Evolutionary conservation across 64 coral and sea anemone species (phyloP).

Genomic region (Montipora efflorescens): DNA sequence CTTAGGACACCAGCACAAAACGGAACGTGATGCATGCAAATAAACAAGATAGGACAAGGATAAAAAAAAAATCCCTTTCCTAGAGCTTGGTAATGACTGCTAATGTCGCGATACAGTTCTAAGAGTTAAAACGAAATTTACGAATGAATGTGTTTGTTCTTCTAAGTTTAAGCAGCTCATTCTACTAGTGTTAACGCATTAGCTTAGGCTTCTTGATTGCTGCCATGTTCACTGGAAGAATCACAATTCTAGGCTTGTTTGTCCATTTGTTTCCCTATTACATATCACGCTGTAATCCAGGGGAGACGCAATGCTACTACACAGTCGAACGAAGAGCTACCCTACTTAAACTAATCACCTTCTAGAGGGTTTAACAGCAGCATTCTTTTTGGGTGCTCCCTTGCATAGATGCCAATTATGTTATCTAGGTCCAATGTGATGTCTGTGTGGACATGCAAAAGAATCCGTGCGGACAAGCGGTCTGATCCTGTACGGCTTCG

Average conservation of each 20-base stretch:
- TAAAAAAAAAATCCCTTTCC: constrained; percentile 3
- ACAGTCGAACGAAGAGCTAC: no score
- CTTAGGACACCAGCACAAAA: neutral
- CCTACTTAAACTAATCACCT: no score
- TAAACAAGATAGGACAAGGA: neutral
- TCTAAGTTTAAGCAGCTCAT: constrained; percentile 7
- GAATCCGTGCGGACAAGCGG: no score
- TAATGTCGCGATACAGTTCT: constrained; percentile 14
- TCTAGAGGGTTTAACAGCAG: no score
- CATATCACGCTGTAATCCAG: no score
- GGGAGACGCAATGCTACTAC: no score
- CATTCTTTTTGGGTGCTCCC: no score
- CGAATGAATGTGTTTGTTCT: neutral
- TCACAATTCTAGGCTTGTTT: neutral
- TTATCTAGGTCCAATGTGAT: no score
- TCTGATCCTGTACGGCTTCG: no score
- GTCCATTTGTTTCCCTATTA: no score
- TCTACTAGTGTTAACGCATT: constrained; percentile 14
- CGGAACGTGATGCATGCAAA: constrained; percentile 6
- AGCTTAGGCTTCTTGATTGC: constrained; percentile 15
- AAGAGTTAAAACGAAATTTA: constrained; percentile 14
- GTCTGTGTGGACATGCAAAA: no score
- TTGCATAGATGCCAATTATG: no score
- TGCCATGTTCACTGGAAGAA: neutral
- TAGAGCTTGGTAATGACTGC: neutral